Evolutionary conservation across 2,888 invertebrate species (phyloP).

Genomic region (Euplagia quadripunctaria): DNA sequence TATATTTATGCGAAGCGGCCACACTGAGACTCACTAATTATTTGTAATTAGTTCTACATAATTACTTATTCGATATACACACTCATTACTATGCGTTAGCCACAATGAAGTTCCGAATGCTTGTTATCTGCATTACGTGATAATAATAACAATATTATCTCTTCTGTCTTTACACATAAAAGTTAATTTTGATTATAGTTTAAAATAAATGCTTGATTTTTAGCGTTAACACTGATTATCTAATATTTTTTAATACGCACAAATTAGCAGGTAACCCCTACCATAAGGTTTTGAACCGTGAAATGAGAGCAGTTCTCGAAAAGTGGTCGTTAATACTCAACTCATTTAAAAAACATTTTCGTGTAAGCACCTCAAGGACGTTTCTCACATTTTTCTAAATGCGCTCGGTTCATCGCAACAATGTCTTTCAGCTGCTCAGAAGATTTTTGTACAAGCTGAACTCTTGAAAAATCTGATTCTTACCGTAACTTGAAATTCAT

Average conservation of each 20-base stretch:
- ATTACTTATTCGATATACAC: conserved; percentile 4
- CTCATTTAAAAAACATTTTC: conserved; percentile 5
- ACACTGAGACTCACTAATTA: conserved; percentile 44
- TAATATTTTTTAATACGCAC: neutral
- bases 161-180: neutral
- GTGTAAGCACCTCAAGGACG: neutral
- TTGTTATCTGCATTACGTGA: conserved; percentile 8
- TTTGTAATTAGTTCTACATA: conserved; percentile 33
- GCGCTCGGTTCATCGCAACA: neutral
- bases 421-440: neutral
- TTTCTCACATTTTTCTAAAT: neutral
- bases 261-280: neutral
- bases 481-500: neutral
- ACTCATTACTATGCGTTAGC: conserved; percentile 8
- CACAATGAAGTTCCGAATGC: conserved; percentile 24
- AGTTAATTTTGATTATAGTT: neutral
- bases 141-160: neutral
- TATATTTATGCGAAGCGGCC: conserved; percentile 42
- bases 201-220: neutral
- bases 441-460: neutral
- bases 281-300: neutral
- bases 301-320: conserved; percentile 6
- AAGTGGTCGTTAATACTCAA: conserved; percentile 17
- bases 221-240: neutral
- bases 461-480: neutral